Conservation (phyloP, 2,113 vertebrate genomes). For the Chamaea fasciata region DNA sequence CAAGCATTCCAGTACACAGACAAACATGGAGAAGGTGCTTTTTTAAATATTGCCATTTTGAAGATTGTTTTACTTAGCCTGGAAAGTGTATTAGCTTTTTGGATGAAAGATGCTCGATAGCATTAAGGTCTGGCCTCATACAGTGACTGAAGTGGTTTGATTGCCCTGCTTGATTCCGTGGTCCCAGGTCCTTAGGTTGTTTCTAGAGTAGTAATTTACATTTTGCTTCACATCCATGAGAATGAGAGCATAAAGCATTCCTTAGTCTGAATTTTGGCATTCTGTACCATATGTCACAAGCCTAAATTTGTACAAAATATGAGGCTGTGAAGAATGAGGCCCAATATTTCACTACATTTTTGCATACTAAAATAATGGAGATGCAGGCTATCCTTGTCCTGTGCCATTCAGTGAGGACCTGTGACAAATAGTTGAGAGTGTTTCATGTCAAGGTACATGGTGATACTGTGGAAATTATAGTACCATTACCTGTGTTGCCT, state of each 20-base stretch:
- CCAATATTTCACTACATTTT: not conserved
- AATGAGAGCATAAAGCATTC: not conserved
- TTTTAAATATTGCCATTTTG: not conserved
- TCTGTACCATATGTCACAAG: not conserved
- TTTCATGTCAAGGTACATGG: not conserved
- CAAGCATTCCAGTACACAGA: constrained; percentile 97
- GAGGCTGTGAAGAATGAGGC: not conserved
- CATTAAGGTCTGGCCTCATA: not conserved
- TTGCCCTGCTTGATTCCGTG: not conserved
- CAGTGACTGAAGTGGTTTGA: not conserved
- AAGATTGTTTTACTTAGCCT: not conserved
- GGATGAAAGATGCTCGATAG: not conserved
- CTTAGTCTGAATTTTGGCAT: not conserved
- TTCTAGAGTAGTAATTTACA: not conserved
- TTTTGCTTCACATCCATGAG: not conserved
- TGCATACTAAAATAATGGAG: not conserved
- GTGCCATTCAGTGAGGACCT: not conserved
- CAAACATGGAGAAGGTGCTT: constrained; percentile 93
- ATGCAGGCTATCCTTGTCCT: not conserved
- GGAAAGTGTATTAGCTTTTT: not conserved
- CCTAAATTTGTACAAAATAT: not conserved
- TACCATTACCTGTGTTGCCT: not conserved
- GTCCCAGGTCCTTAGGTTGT: not conserved
- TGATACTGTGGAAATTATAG: not conserved
- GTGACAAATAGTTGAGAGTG: not conserved